These are phyloP conservation scores for Scomber scombrus DNA, from an alignment of 2,113 vertebrate genomes.

Conservation along the genomic window DNA sequence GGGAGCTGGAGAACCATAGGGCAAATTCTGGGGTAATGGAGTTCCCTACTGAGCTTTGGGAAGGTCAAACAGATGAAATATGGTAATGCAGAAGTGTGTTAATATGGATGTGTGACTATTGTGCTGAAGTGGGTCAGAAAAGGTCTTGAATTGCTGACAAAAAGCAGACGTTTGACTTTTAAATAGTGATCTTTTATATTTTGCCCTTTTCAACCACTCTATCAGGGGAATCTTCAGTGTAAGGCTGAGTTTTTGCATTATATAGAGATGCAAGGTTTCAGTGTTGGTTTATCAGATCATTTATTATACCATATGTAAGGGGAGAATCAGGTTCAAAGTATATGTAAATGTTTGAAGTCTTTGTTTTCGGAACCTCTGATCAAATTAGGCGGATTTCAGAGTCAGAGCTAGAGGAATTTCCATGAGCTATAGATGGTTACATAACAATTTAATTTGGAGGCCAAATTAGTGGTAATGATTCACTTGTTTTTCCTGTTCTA, in stretches of 20 bases:
- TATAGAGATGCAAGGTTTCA: neutral
- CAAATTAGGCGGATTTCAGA: conserved; percentile 51
- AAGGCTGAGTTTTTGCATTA: neutral
- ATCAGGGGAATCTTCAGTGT: neutral
- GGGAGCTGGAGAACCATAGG: conserved; percentile 51
- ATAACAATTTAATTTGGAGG: conserved; percentile 59
- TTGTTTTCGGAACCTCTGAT: conserved; percentile 38
- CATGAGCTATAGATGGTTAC: conserved; percentile 44
- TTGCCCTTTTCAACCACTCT: conserved; percentile 37
- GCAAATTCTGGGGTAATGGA: conserved; percentile 51
- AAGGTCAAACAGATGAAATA: conserved; percentile 71
- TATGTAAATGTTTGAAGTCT: conserved; percentile 47
- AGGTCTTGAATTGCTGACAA: conserved; percentile 34
- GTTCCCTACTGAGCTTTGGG: conserved; percentile 44
- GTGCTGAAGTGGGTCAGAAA: conserved; percentile 44
- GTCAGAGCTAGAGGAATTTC: conserved; percentile 21
- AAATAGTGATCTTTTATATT: conserved; percentile 43
- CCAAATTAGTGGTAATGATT: conserved; percentile 52
- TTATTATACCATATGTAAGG: neutral
- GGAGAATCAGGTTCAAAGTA: conserved; percentile 38
- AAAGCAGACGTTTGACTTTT: conserved; percentile 41
- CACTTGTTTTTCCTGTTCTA: conserved; percentile 43
- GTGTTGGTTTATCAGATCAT: conserved; percentile 19
- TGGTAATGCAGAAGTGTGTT: conserved; percentile 38
- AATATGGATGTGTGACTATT: conserved; percentile 23